Percentiles rank a stretch among this genome's conserved stretches.
Conservation (phyloP, 1,140 invertebrate genomes). For the Anoplolepis gracilipes region DNA sequence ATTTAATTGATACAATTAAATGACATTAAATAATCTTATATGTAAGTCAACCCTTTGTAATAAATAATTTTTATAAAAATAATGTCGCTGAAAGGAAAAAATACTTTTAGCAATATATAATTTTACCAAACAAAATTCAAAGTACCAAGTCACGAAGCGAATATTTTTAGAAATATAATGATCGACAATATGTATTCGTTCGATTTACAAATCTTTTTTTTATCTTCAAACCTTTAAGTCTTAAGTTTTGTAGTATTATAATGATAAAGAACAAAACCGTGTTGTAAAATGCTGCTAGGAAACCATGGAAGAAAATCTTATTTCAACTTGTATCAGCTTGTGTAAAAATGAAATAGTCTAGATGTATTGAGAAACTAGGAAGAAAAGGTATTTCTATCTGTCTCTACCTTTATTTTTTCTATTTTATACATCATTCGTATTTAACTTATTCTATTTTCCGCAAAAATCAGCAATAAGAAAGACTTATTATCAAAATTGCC, state of each 20-base stretch:
- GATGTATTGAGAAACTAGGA: slow-evolving; percentile 60
- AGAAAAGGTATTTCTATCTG: slow-evolving; percentile 32
- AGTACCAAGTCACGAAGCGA: background rate
- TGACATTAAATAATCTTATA: background rate
- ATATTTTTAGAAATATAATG: background rate
- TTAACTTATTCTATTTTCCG: too few relatives aligned
- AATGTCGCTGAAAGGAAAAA: too few relatives aligned
- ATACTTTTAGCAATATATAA: too few relatives aligned
- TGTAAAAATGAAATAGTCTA: slow-evolving; percentile 67
- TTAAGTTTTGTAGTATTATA: slow-evolving; percentile 23
- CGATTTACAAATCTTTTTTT: background rate
- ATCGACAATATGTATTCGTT: background rate
- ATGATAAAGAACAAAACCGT: slow-evolving; percentile 27
- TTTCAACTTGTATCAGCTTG: slow-evolving; percentile 69
- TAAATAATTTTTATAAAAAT: background rate
- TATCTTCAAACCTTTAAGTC: too few relatives aligned
- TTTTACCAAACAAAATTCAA: background rate
- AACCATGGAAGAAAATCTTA: slow-evolving; percentile 70
- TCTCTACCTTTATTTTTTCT: background rate
- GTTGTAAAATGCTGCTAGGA: slow-evolving; percentile 58
- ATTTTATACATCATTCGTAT: background rate
- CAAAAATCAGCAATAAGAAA: background rate
- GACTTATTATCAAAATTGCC: background rate
- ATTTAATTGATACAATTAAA: background rate
- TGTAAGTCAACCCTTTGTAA: background rate